Evolutionary conservation across 1,140 invertebrate species (phyloP).

Genomic region (Drosophila erecta): DNA sequence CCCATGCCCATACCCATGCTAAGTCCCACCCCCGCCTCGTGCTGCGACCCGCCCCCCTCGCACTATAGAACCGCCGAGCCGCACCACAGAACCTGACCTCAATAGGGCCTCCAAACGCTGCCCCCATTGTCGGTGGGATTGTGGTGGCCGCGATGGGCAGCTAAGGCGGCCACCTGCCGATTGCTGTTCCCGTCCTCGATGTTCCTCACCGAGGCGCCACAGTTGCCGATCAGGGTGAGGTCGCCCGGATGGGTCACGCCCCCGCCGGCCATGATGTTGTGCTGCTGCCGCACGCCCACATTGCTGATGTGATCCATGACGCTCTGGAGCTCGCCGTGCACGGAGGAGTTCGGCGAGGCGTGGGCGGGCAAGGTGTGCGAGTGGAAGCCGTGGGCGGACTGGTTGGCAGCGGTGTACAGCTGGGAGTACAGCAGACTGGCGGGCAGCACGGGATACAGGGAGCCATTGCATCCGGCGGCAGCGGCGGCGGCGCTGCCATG

Average conservation of each 20-base stretch:
- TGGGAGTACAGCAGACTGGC: constrained; percentile 93
- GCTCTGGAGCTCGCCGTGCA: constrained; percentile 88
- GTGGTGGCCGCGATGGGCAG: constrained; percentile 87
- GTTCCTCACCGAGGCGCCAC: constrained; percentile 87
- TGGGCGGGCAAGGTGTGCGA: constrained; percentile 88
- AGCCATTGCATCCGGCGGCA: constrained; percentile 87
- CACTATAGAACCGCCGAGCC: constrained; percentile 84
- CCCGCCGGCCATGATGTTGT: constrained; percentile 85
- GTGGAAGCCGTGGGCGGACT: constrained; percentile 90
- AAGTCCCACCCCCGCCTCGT: constrained; percentile 29
- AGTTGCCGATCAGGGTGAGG: constrained; percentile 87
- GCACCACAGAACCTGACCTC: constrained; percentile 84
- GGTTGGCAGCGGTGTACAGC: constrained; percentile 91
- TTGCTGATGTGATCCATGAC: constrained; percentile 91
- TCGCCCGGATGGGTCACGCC: constrained; percentile 85
- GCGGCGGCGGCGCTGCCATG: constrained; percentile 66
- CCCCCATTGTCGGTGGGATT: constrained; percentile 88
- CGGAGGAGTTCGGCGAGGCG: constrained; percentile 86
- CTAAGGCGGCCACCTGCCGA: constrained; percentile 85
- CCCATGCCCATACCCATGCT: constrained; percentile 19
- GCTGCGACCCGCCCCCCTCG: constrained; percentile 72
- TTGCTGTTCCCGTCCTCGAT: constrained; percentile 86
- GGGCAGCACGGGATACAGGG: constrained; percentile 90
- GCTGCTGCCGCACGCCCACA: constrained; percentile 85
- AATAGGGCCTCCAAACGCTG: constrained; percentile 88